Evolutionary conservation across 2,113 vertebrate genomes (phyloP).

Genomic region (Neotragus moschatus): DNA sequence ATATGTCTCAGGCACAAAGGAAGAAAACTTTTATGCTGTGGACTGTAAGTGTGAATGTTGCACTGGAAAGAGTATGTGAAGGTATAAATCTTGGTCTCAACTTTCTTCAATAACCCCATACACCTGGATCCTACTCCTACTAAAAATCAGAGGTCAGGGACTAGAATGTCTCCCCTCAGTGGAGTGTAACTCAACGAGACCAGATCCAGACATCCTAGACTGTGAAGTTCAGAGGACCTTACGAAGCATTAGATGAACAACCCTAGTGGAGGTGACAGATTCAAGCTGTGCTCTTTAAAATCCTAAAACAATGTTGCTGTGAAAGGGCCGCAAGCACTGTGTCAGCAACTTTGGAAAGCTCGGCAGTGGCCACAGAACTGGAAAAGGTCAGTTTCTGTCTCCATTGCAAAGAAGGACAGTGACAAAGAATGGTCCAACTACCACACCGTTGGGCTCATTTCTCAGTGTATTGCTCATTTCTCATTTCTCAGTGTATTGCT

Average conservation of each 20-base stretch:
- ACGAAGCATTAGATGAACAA: not conserved
- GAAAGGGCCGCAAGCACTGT: not conserved
- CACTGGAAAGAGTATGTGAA: fast-evolving
- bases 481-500: not conserved
- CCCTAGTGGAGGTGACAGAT: not conserved
- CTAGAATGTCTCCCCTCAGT: fast-evolving
- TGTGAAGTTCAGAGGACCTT: not conserved
- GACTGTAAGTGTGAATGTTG: not conserved
- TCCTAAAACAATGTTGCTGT: not conserved
- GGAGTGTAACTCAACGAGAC: fast-evolving
- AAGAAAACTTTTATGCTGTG: not conserved
- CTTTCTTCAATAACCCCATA: not conserved
- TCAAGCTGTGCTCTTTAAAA: not conserved
- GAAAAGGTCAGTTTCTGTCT: not conserved
- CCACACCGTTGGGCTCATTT: fast-evolving
- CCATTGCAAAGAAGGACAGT: fast-evolving
- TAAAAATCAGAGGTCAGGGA: not conserved
- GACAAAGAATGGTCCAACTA: not conserved
- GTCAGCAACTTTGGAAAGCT: not conserved
- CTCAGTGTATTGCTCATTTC: too few relatives aligned
- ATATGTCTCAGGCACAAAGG: too few relatives aligned
- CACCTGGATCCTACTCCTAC: not conserved
- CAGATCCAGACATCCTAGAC: not conserved
- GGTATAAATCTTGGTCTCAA: too few relatives aligned
- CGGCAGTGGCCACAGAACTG: not conserved